Percentiles rank a stretch among this genome's conserved stretches.
Evolutionary conservation across 2,113 vertebrate species (phyloP).

Genomic region (Cephalopterus ornatus): DNA sequence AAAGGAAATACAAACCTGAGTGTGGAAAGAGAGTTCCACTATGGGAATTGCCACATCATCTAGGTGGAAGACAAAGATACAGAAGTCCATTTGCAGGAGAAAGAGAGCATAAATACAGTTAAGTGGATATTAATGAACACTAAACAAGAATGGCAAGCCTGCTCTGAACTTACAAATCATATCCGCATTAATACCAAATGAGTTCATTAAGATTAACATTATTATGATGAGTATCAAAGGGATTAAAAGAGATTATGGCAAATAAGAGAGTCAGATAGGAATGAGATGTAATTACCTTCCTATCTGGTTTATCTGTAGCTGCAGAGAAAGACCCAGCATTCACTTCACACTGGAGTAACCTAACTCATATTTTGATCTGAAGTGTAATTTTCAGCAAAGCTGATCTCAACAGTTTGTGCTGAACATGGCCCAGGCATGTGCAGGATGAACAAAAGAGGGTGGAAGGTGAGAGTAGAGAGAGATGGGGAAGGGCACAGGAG

Average conservation of each 20-base stretch:
- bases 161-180: slow-evolving; percentile 66
- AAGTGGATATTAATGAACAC: slow-evolving; percentile 55
- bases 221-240: slow-evolving; percentile 75
- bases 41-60: slow-evolving; percentile 9
- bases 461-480: neutral
- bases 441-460: neutral
- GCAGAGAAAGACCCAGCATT: slow-evolving; percentile 23
- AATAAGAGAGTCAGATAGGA: slow-evolving; percentile 64
- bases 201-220: slow-evolving; percentile 75
- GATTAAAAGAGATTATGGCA: slow-evolving; percentile 72
- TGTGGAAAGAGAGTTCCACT: slow-evolving; percentile 1
- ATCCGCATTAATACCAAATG: slow-evolving; percentile 71
- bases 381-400: slow-evolving; percentile 23
- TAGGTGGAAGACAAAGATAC: slow-evolving; percentile 1
- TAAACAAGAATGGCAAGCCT: slow-evolving; percentile 57
- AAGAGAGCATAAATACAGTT: slow-evolving; percentile 18
- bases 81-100: slow-evolving; percentile 24
- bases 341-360: slow-evolving; percentile 15
- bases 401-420: slow-evolving; percentile 57
- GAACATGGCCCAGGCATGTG: slow-evolving; percentile 30
- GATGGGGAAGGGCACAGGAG: neutral
- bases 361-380: slow-evolving; percentile 22
- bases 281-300: slow-evolving; percentile 33
- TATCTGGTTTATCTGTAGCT: slow-evolving; percentile 54
- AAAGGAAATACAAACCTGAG: slow-evolving; percentile 21